Evolutionary conservation across 1,140 invertebrate genomes (phyloP), one percentile per base, ranked within the genome.

Genomic region (Tribolium madens): DNA sequence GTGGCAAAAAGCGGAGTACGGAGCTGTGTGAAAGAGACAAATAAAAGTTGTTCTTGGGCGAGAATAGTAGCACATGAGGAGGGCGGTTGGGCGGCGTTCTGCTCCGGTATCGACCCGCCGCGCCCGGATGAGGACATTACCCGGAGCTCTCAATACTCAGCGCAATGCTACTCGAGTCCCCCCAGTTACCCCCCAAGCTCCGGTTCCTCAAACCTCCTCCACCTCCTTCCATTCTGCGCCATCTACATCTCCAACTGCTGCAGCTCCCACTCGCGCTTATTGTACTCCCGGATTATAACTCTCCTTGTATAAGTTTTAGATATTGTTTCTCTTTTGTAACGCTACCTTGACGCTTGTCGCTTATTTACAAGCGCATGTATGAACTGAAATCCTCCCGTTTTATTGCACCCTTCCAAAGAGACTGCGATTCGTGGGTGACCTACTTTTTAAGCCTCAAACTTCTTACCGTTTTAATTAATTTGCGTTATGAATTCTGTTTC

Each of bases 111-210:
- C 81, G 80, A 81, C 78, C 80, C 77, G 77, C 70, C 64, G 76
- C 78, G 81, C 82, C 82, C 82, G 82, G 81, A 84, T 84, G 81
- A 84, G 83, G 83, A 84, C 82, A 83, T 83, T 84, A 83, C 83
- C 83, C 83, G 83, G 83, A 83, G 81, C 82, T 81, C 81, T 80
- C 82, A 83, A 83, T 83, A 80, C 79, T 78, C 76, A 80, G 80
- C 80, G 80, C 76, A 78, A 79, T 82, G 81, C 80, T 82, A 76
- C 81, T 78, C 74, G 46, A 77, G 47, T 57, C 71, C 74, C 79
- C 53, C 75, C 78, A 18, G 60, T 48, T 79, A 75, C 75, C 75
- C 78, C 73, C 57, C 74, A 31, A 52, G 69, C 78, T 73, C 73
- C 75, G 69, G 70, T 76, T 71, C 72, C 72, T 72, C 75, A 70